phyloP scores from a whole-genome alignment of 2,797 vertebrate genomes.

The Hippopotamyrus pictus region DNA sequence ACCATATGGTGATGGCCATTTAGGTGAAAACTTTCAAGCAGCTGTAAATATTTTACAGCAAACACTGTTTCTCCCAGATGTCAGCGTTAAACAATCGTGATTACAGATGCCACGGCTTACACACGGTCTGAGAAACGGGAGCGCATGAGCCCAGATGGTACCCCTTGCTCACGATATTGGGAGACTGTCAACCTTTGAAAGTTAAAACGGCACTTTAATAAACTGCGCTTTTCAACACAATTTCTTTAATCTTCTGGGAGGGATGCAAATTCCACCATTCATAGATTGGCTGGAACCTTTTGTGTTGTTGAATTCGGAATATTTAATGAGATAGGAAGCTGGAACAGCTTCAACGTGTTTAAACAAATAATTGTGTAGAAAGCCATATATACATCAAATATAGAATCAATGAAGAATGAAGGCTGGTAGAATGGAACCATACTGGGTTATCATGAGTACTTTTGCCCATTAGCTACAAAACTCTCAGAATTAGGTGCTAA shows the following conservation, averaged over 20 bases:
- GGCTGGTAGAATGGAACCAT: slow-evolving; percentile 52
- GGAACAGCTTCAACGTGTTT: slow-evolving; percentile 60
- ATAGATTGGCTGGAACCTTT: background rate
- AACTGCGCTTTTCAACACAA: slow-evolving; percentile 52
- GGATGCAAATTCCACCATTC: background rate
- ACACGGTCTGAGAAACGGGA: slow-evolving; percentile 72
- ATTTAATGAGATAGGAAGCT: slow-evolving; percentile 43
- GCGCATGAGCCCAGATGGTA: slow-evolving; percentile 53
- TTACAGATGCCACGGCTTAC: slow-evolving; percentile 70
- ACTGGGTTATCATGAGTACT: background rate
- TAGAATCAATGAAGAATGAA: slow-evolving; percentile 42
- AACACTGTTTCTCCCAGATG: slow-evolving; percentile 65
- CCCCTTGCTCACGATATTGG: slow-evolving; percentile 21
- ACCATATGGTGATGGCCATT: slow-evolving; percentile 64
- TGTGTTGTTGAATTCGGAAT: slow-evolving; percentile 49
- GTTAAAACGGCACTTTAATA: slow-evolving; percentile 65
- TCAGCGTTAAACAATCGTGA: slow-evolving; percentile 73
- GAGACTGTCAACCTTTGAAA: slow-evolving; percentile 59
- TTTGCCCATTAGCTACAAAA: background rate
- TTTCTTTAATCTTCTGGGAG: slow-evolving; percentile 1
- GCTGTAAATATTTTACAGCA: slow-evolving; percentile 70
- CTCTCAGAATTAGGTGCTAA: background rate
- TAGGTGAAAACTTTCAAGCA: slow-evolving; percentile 65
- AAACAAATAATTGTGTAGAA: slow-evolving; percentile 59
- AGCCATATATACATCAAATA: slow-evolving; percentile 58